Percentiles rank a stretch among this genome's conserved stretches.
Evolutionary conservation across 1,140 invertebrate genomes (phyloP).

Genomic region (Hylyphantes graminicola): DNA sequence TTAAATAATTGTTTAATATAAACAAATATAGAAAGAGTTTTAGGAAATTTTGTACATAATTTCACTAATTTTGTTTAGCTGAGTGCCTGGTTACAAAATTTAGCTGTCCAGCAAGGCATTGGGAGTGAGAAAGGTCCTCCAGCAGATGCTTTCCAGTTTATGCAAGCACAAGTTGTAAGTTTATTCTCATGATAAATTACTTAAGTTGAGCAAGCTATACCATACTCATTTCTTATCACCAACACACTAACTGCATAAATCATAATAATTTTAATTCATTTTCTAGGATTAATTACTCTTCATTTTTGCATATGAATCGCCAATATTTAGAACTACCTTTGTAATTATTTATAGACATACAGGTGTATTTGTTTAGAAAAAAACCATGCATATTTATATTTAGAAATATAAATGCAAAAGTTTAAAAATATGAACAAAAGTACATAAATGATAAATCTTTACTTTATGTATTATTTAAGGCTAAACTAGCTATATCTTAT

Average conservation of each 20-base stretch:
- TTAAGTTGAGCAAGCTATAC: neutral
- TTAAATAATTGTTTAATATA: neutral
- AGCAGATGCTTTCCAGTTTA: conserved; percentile 76
- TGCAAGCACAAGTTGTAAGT: conserved; percentile 78
- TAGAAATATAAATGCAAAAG: no score
- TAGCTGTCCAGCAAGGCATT: conserved; percentile 70
- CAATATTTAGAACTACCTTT: no score
- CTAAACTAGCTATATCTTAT: neutral
- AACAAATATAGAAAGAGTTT: neutral
- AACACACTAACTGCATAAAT: neutral
- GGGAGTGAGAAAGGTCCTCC: conserved; percentile 79
- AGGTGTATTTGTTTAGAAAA: no score
- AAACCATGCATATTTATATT: no score
- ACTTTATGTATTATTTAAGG: neutral
- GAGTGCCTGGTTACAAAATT: conserved; percentile 63
- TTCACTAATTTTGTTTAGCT: neutral
- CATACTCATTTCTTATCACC: neutral
- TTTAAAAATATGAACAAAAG: no score
- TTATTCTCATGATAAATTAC: neutral
- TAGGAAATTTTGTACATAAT: neutral
- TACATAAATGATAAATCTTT: no score
- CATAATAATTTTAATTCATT: no score
- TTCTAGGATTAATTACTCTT: no score
- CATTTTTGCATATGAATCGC: no score
- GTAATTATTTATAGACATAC: no score